Evolutionary conservation across 1,140 invertebrate species (phyloP).

Genomic region (Leptoteleia sp.): DNA sequence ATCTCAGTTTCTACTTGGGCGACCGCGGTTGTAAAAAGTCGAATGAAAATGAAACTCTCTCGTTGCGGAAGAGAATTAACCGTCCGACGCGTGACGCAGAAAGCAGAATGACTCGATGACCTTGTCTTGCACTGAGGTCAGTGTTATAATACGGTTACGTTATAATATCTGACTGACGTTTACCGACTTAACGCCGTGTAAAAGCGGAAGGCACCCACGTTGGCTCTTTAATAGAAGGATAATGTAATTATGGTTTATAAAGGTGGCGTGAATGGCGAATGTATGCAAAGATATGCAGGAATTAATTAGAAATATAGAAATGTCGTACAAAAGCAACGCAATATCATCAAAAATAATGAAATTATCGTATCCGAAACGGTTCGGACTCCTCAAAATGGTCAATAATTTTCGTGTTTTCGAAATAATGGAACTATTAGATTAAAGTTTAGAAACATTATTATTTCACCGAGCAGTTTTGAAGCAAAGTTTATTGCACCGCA

Average conservation of each 20-base stretch:
- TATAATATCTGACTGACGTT: conserved; percentile 47
- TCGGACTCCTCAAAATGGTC: no score
- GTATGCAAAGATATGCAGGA: conserved; percentile 38
- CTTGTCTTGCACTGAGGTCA: conserved; percentile 48
- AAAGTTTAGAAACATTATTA: no score
- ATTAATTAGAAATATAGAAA: conserved; percentile 21
- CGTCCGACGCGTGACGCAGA: conserved; percentile 56
- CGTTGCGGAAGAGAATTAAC: conserved; percentile 50
- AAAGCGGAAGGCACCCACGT: conserved; percentile 41
- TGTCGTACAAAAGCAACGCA: not conserved
- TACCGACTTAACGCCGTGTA: conserved; percentile 23
- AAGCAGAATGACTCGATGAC: conserved; percentile 53
- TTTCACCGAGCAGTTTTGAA: no score
- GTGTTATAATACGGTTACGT: conserved; percentile 46
- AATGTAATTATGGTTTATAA: conserved; percentile 47
- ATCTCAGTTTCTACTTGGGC: no score
- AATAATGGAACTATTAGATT: no score
- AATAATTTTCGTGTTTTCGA: no score
- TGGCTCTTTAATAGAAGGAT: conserved; percentile 31
- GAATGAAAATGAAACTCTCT: conserved; percentile 61
- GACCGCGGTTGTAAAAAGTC: conserved; percentile 21
- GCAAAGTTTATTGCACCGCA: no score
- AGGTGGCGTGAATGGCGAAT: conserved; percentile 33
- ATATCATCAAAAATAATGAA: not conserved
- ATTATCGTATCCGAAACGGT: no score